phyloP scores from a whole-genome alignment of 37 sponge, comb jelly and placozoan species.

The Mnemiopsis leidyi region DNA sequence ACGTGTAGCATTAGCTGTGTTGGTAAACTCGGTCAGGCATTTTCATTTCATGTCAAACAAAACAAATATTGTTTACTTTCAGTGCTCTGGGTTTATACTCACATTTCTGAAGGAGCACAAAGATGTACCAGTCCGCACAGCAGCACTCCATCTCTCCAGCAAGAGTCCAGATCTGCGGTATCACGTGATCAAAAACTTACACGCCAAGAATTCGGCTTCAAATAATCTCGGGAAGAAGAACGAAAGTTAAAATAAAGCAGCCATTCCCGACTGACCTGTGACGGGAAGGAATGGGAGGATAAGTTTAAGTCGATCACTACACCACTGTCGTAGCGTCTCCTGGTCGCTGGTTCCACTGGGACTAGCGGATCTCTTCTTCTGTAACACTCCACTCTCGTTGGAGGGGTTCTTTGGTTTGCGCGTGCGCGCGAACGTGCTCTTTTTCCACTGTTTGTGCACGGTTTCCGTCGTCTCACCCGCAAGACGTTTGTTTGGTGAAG shows the following conservation, averaged over 20 bases:
- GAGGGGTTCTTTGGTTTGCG: slow-evolving; percentile 54
- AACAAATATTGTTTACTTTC: too few relatives aligned
- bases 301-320: neutral
- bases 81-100: neutral
- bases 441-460: slow-evolving; percentile 50
- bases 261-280: too few relatives aligned
- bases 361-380: slow-evolving; percentile 1
- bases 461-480: slow-evolving; percentile 20
- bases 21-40: too few relatives aligned
- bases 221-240: too few relatives aligned
- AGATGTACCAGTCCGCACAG: slow-evolving; percentile 57
- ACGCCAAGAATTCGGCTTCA: too few relatives aligned
- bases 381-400: neutral
- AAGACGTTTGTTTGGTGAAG: neutral
- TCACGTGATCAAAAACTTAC: too few relatives aligned
- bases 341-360: neutral
- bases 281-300: slow-evolving; percentile 64
- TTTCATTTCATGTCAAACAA: too few relatives aligned
- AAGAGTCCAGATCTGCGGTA: slow-evolving; percentile 18
- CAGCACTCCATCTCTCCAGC: slow-evolving; percentile 54
- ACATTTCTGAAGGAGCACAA: neutral
- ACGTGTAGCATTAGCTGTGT: too few relatives aligned
- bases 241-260: too few relatives aligned
- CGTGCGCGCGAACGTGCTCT: slow-evolving; percentile 50
- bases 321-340: slow-evolving; percentile 37